These are phyloP conservation scores for Drosophila tanythrix DNA, from an alignment of 2,888 invertebrate species.

Conservation along the genomic window DNA sequence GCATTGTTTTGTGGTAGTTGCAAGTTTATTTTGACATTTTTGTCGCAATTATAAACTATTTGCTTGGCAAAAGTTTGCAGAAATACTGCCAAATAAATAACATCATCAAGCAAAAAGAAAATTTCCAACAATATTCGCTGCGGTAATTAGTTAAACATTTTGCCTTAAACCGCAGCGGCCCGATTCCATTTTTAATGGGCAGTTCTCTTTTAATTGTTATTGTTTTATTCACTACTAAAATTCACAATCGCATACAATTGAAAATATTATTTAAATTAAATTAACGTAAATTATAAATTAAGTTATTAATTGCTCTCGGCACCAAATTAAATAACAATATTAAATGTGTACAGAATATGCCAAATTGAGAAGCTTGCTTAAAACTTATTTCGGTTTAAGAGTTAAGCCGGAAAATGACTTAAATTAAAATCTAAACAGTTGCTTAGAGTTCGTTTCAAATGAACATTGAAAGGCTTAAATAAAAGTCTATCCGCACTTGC, in stretches of 20 bases:
- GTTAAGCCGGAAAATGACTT: not conserved
- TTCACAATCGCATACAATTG: not conserved
- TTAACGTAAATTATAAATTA: not conserved
- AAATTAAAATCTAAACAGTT: not conserved
- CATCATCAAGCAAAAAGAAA: conserved; percentile 22
- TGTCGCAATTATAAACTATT: conserved; percentile 66
- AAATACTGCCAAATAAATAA: conserved; percentile 39
- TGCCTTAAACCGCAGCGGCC: conserved; percentile 64
- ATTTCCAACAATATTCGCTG: conserved; percentile 47
- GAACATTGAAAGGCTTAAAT: not conserved
- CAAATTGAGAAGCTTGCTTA: not conserved
- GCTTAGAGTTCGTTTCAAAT: not conserved
- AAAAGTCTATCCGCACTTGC: not conserved
- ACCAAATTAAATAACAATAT: not conserved
- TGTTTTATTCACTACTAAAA: conserved; percentile 2
- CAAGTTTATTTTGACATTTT: conserved; percentile 16
- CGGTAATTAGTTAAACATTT: conserved; percentile 69
- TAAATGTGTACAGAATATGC: not conserved
- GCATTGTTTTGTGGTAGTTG: conserved; percentile 6
- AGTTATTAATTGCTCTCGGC: not conserved
- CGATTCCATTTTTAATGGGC: conserved; percentile 54
- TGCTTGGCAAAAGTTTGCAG: conserved; percentile 58
- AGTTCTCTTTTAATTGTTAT: conserved; percentile 10
- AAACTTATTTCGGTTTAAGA: not conserved
- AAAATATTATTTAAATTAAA: not conserved